These are phyloP conservation scores for Heliconius congener DNA, from an alignment of 1,140 invertebrate genomes.

Conservation along the genomic window DNA sequence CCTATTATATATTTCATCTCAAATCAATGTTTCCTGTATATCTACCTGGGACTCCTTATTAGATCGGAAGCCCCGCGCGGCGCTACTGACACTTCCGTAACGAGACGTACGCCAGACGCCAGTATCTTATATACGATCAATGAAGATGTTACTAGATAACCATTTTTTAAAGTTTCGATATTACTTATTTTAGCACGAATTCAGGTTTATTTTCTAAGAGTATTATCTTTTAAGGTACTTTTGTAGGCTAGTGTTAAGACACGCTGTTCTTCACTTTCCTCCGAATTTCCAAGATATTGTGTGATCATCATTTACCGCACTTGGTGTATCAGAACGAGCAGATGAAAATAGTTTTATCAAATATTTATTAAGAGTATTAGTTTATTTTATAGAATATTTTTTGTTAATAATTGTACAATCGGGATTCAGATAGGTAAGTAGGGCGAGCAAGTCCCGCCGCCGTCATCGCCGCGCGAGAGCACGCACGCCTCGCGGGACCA, in stretches of 20 bases:
- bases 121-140: constrained; percentile 3
- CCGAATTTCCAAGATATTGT: too few species aligned
- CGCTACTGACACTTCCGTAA: constrained; percentile 35
- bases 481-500: constrained; percentile 31
- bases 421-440: neutral
- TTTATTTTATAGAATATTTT: neutral
- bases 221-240: too few species aligned
- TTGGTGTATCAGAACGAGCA: too few species aligned
- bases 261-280: too few species aligned
- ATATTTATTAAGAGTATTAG: too few species aligned
- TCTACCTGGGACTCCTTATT: constrained; percentile 11
- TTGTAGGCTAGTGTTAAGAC: too few species aligned
- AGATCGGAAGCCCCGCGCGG: constrained; percentile 31
- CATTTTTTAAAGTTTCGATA: neutral
- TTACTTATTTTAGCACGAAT: too few species aligned
- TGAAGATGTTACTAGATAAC: constrained; percentile 2
- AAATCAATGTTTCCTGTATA: neutral
- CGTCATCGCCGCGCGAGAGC: neutral
- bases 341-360: too few species aligned
- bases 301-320: too few species aligned
- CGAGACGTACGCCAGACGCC: neutral
- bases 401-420: neutral
- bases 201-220: too few species aligned
- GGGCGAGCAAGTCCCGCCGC: neutral
- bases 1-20: neutral